These are phyloP conservation scores for Nanorana parkeri DNA, from an alignment of 2,113 vertebrate genomes.

Conservation along the genomic window DNA sequence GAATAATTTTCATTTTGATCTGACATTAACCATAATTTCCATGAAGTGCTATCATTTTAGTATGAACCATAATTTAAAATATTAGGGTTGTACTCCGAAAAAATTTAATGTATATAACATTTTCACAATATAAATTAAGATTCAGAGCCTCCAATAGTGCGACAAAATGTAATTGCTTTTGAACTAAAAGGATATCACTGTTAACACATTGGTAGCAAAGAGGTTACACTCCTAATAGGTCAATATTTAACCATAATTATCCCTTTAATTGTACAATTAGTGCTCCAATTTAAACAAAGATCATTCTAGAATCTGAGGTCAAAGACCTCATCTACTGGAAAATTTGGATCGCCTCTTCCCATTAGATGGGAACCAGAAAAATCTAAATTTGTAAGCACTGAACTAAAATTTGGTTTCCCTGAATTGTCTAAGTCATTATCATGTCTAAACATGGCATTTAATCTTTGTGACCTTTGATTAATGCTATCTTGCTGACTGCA, in stretches of 20 bases:
- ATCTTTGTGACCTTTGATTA: constrained; percentile 65
- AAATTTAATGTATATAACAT: too few species aligned
- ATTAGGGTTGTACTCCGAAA: too few species aligned
- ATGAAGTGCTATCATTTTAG: too few species aligned
- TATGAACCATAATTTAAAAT: too few species aligned
- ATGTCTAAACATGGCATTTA: constrained; percentile 65
- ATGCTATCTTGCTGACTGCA: constrained; percentile 34
- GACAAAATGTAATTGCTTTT: too few species aligned
- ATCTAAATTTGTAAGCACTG: constrained; percentile 64
- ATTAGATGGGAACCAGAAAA: constrained; percentile 64
- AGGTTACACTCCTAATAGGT: constrained; percentile 18
- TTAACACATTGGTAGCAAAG: neutral
- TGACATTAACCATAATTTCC: too few species aligned
- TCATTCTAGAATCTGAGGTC: constrained; percentile 85
- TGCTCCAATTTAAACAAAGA: constrained; percentile 80
- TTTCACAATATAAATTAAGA: too few species aligned
- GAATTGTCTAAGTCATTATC: constrained; percentile 57
- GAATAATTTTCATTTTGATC: too few species aligned
- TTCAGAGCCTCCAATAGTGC: too few species aligned
- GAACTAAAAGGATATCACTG: neutral
- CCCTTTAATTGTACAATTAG: constrained; percentile 78
- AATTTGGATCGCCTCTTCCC: constrained; percentile 62
- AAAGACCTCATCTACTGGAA: constrained; percentile 82
- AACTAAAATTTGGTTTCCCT: constrained; percentile 58
- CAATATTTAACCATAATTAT: constrained; percentile 26